Evolutionary conservation across 2,888 invertebrate genomes (phyloP).

Genomic region (Folsomia candida): DNA sequence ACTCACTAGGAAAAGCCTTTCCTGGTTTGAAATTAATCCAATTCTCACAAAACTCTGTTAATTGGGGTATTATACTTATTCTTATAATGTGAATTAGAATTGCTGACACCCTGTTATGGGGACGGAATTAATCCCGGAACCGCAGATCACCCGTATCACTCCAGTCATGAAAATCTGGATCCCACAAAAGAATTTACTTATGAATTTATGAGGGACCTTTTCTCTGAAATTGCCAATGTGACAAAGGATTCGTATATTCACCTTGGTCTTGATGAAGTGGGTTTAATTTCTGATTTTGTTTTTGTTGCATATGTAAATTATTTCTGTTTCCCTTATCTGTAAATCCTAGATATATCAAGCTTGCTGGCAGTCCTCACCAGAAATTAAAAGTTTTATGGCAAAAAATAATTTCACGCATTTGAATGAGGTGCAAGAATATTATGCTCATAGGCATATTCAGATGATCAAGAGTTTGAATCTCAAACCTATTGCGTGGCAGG

Average conservation of each 20-base stretch:
- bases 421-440: constrained; percentile 65
- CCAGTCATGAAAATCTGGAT: constrained; percentile 75
- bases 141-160: constrained; percentile 54
- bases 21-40: constrained; percentile 35
- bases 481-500: constrained; percentile 75
- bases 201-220: constrained; percentile 65
- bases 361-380: constrained; percentile 63
- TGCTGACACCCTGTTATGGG: constrained; percentile 72
- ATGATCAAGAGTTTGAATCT: constrained; percentile 58
- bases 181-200: constrained; percentile 69
- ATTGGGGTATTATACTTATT: background rate
- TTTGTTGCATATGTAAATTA: no score
- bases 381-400: constrained; percentile 64
- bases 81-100: constrained; percentile 53
- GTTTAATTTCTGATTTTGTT: background rate
- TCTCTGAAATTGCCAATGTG: constrained; percentile 65
- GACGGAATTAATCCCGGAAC: constrained; percentile 54
- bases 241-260: constrained; percentile 82
- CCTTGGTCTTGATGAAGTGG: constrained; percentile 66
- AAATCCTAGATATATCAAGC: constrained; percentile 29
- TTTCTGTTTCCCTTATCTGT: background rate
- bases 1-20: constrained; percentile 34
- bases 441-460: constrained; percentile 63
- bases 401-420: constrained; percentile 59
- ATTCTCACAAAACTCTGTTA: background rate